Evolutionary conservation across 2,113 vertebrate species (phyloP), one percentile per base, ranked within the genome.

Genomic region (Otolemur garnettii): DNA sequence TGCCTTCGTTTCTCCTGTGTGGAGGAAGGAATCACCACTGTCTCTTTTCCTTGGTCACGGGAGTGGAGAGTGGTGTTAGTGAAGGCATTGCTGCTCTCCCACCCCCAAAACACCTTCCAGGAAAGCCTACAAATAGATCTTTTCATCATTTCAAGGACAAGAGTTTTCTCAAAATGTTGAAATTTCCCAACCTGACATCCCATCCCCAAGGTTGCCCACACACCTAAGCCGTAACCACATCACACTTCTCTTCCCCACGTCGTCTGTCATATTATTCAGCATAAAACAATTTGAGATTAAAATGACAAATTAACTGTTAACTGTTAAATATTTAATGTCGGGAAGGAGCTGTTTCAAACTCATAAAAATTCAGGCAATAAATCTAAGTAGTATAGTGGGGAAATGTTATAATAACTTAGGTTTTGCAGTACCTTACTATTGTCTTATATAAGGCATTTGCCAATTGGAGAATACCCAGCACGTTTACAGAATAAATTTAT

Each of bases 271-370:
- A n/a, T 95, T n/a, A 45, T 35, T 82, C 69, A 5, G 26, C 12
- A 69, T 68, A 72, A 97, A 98, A 96, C 62, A 94, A 91, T 83
- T 96, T 2, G 19, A 38, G 45, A 97, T 96, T 97, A 93, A 98
- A 98, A 95, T 93, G 97, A 98, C 97, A 96, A 98, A 97, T 98
- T 97, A 97, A 79, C 90, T 42, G 82, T 84, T 95, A 93, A 80
- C 84, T 83, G 81, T 28, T 98, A 95, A 98, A 98, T 98, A 97
- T 97, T 98, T 96, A 97, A 96, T 94, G 93, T 33, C 50, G 82
- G 89, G 93, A 81, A 93, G 96, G 98, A 96, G 57, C 75, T 97
- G 60, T 97, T 97, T 92, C 84, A 97, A 96, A 97, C 55, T 0
- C 84, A 93, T 97, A 33, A 98, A 98, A 75, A 95, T 78, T 86